Conservation (phyloP, 2,797 vertebrate species). For the Mus caroli region DNA sequence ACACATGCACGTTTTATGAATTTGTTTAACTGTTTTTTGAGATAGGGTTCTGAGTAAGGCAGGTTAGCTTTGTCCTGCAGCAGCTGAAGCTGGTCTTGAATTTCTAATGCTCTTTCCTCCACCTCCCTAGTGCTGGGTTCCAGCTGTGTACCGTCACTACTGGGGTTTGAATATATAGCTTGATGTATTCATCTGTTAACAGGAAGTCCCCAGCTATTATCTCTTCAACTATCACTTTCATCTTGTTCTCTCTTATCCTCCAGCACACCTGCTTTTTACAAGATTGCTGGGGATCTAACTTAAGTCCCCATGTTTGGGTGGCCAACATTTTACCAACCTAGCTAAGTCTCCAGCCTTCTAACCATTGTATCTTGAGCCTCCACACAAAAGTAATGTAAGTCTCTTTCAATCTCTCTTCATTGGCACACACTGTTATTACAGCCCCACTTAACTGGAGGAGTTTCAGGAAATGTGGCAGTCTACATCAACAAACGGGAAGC, state of each 20-base stretch:
- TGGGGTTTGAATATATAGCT: background rate
- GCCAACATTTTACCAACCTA: background rate
- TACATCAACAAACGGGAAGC: background rate
- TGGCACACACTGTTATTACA: background rate
- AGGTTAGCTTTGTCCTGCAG: background rate
- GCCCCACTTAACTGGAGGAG: background rate
- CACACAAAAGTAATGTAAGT: background rate
- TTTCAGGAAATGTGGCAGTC: constrained; percentile 14
- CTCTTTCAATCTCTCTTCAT: background rate
- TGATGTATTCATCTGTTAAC: background rate
- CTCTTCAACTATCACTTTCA: background rate
- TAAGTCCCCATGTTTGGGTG: background rate
- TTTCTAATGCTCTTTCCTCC: background rate
- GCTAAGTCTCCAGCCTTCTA: background rate
- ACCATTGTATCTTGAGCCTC: background rate
- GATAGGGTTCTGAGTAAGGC: background rate
- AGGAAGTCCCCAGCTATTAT: background rate
- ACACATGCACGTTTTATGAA: background rate
- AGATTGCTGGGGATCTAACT: background rate
- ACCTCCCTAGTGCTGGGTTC: background rate
- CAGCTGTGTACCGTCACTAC: background rate
- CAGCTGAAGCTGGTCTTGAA: background rate
- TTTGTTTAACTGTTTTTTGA: background rate
- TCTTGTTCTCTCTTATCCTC: background rate
- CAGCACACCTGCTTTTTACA: background rate